phyloP scores from a whole-genome alignment of 2,888 invertebrate genomes.

The Quadroppia sp. region DNA sequence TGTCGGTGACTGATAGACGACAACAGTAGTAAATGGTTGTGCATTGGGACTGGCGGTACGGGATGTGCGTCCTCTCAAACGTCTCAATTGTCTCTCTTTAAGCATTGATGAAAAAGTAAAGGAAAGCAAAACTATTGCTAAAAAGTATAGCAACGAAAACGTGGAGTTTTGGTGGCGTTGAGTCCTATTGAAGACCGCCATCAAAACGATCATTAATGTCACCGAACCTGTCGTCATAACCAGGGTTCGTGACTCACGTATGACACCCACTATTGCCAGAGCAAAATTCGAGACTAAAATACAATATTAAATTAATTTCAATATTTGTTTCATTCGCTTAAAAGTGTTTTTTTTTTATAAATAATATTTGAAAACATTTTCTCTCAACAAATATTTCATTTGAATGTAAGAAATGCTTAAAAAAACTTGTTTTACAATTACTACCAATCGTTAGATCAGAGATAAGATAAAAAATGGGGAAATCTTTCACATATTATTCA shows the following conservation, averaged over 20 bases:
- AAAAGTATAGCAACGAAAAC: constrained; percentile 30
- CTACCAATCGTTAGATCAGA: no score
- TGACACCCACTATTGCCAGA: constrained; percentile 19
- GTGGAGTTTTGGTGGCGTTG: constrained; percentile 12
- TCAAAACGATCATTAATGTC: constrained; percentile 30
- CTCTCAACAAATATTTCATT: no score
- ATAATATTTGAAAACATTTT: no score
- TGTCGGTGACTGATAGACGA: constrained; percentile 39
- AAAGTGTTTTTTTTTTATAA: no score
- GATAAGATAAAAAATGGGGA: no score
- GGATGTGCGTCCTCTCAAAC: background rate
- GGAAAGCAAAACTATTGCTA: constrained; percentile 37
- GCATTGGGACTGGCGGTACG: background rate
- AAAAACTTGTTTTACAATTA: no score
- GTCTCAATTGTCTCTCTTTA: constrained; percentile 34
- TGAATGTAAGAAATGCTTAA: no score
- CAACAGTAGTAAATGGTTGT: constrained; percentile 29
- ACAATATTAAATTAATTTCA: background rate
- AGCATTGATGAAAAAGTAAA: constrained; percentile 38
- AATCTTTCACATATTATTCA: no score
- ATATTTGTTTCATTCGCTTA: no score
- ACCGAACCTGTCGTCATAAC: constrained; percentile 35
- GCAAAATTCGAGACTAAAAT: constrained; percentile 34
- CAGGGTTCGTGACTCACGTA: constrained; percentile 28
- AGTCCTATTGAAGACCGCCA: constrained; percentile 18